Percentiles rank a stretch among this genome's conserved stretches.
phyloP scores from a whole-genome alignment of 2,113 vertebrate species.

The Aix galericulata region DNA sequence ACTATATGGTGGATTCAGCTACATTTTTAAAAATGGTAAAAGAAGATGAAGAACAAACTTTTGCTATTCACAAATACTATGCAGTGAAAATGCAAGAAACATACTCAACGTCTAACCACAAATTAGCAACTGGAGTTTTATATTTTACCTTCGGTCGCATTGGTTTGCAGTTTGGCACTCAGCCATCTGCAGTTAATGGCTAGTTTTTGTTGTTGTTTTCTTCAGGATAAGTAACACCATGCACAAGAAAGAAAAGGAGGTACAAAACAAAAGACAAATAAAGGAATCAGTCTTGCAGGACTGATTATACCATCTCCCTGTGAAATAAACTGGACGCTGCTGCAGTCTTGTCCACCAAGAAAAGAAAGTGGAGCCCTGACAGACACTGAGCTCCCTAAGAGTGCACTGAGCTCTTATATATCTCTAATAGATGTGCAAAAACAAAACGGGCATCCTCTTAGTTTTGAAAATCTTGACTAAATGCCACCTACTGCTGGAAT shows the following conservation, averaged over 20 bases:
- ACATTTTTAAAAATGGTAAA: not conserved
- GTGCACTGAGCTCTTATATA: not conserved
- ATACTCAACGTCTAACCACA: not conserved
- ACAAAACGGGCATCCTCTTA: not conserved
- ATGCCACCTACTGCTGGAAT: not conserved
- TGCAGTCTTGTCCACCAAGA: not conserved
- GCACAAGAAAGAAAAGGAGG: not conserved
- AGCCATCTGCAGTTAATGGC: not conserved
- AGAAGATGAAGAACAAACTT: not conserved
- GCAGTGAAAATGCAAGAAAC: not conserved
- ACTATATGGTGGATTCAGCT: not conserved
- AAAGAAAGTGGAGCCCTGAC: not conserved
- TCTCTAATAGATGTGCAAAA: not conserved
- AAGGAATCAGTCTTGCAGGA: not conserved
- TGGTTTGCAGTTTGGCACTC: not conserved
- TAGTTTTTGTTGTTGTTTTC: not conserved
- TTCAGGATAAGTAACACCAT: not conserved
- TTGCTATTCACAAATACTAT: not conserved
- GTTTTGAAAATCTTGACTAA: not conserved
- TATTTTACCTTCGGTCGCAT: not conserved
- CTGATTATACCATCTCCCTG: not conserved
- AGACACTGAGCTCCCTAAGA: not conserved
- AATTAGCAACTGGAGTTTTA: not conserved
- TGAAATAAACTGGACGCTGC: not conserved
- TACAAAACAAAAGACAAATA: not conserved